Base-by-base conservation (phyloP, 2,888 invertebrate genomes). In the Sericinus montela region DNA sequence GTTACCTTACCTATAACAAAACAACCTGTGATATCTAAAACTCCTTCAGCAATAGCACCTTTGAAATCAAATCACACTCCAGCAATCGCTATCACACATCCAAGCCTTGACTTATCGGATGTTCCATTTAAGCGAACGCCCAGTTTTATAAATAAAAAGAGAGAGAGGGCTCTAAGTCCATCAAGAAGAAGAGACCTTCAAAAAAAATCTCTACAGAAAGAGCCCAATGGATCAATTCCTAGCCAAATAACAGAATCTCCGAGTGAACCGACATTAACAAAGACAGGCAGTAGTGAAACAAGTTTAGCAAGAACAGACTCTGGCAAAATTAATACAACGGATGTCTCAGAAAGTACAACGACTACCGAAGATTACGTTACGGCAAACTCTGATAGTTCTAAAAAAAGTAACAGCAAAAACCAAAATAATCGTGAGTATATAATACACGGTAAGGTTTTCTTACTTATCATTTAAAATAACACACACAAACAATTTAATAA, bases 341-440 rank as follows among this genome's bases (percentile, higher is more conserved):
- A 96, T 70, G 90, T 95, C 44, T 95, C 95, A n/a, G 96, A 96
- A 85, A 95, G 95, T 65, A 96, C 96, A 52, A 94, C 94, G 34
- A 93, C 93, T 14, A 94, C 94, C 39, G 96, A 96, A 77, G 96
- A 96, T 80, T 96, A 96, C 76, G 93, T 95, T 58, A 96, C 96
- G 62, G 96, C 96, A 72, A 96, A 93, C 76, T 92, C 93, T 46
- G 93, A 94, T 69, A 94, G 92, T 67, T 94, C 93, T 13, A 91
- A 93, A 67, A 91, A 90, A 75, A 92, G 91, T 66, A 90, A 86
- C 56, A 69, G 80, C 61, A 88, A 79, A 63, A 79, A 79, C 64
- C 80, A 78, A 58, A 83, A 76, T 59, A 80, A 84, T 56, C 77
- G 88, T 89, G 74, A 79, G 80, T 75, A 56, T 34, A 32, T 15